phyloP scores from a whole-genome alignment of 2,797 vertebrate species.

The Argyrosomus regius region DNA sequence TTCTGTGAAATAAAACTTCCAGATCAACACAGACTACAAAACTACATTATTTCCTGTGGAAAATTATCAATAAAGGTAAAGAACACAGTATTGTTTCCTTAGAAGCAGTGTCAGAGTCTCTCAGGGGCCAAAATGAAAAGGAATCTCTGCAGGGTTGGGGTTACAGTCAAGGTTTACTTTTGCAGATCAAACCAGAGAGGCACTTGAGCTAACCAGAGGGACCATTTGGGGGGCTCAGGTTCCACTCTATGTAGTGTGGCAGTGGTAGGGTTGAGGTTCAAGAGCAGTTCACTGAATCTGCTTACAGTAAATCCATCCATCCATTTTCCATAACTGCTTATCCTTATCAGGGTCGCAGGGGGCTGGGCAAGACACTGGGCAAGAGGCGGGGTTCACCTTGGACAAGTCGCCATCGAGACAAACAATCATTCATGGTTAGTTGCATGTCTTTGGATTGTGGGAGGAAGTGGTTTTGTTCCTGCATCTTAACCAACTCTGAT shows the following conservation, averaged over 20 bases:
- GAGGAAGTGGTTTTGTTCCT: too few relatives aligned
- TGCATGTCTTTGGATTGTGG: too few relatives aligned
- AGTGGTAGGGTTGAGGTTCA: not conserved
- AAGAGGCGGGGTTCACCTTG: too few relatives aligned
- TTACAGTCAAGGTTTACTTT: constrained; percentile 17
- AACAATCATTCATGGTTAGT: too few relatives aligned
- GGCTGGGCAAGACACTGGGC: too few relatives aligned
- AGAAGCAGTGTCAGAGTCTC: not conserved
- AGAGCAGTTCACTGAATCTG: constrained; percentile 20
- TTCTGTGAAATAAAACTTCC: not conserved
- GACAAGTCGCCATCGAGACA: too few relatives aligned
- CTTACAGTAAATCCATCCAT: constrained; percentile 5
- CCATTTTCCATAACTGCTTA: too few relatives aligned
- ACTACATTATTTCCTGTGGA: too few relatives aligned
- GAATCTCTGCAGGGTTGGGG: constrained; percentile 8
- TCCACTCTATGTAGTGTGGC: constrained; percentile 21
- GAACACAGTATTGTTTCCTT: not conserved
- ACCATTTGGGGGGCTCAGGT: constrained; percentile 7
- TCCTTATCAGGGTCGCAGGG: too few relatives aligned
- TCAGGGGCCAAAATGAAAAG: not conserved
- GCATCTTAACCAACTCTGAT: too few relatives aligned
- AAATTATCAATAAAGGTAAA: not conserved
- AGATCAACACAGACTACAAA: not conserved
- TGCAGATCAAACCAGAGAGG: constrained; percentile 29
- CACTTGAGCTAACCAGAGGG: constrained; percentile 20